These are phyloP conservation scores for Andrena minutula DNA, from an alignment of 2,888 invertebrate species.

Conservation along the genomic window DNA sequence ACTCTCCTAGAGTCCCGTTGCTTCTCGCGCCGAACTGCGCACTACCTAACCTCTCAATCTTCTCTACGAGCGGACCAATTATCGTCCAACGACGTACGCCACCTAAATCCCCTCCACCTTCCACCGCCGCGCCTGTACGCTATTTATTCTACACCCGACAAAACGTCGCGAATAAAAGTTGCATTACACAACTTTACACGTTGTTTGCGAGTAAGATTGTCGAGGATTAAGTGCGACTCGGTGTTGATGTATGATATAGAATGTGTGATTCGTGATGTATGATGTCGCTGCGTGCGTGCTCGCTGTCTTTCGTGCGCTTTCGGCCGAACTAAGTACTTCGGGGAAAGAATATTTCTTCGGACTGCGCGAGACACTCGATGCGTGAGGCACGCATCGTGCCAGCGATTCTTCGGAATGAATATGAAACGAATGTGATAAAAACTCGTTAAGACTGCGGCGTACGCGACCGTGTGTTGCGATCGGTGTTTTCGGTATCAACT, in stretches of 20 bases:
- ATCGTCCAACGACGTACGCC: constrained; percentile 44
- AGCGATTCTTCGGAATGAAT: constrained; percentile 29
- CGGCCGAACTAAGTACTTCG: constrained; percentile 21
- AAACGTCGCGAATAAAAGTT: too few relatives aligned
- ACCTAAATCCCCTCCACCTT: too few relatives aligned
- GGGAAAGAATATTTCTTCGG: constrained; percentile 12
- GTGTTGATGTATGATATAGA: too few relatives aligned
- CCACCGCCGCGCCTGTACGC: too few relatives aligned
- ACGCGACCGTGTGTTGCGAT: constrained; percentile 48
- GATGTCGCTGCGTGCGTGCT: background rate
- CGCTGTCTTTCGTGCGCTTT: constrained; percentile 35
- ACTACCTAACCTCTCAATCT: background rate
- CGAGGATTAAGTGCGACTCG: too few relatives aligned
- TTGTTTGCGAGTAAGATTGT: too few relatives aligned
- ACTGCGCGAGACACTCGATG: background rate
- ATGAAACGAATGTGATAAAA: constrained; percentile 51
- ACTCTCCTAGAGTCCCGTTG: too few relatives aligned
- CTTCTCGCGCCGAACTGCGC: too few relatives aligned
- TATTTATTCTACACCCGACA: too few relatives aligned
- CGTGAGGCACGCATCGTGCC: background rate
- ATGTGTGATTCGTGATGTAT: background rate
- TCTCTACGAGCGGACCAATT: constrained; percentile 68
- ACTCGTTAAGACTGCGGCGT: constrained; percentile 54
- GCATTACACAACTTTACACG: too few relatives aligned
- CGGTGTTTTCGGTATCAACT: constrained; percentile 59